Evolutionary conservation across 2,113 vertebrate species (phyloP), one percentile per base, ranked within the genome.

Genomic region (Channa maculata): DNA sequence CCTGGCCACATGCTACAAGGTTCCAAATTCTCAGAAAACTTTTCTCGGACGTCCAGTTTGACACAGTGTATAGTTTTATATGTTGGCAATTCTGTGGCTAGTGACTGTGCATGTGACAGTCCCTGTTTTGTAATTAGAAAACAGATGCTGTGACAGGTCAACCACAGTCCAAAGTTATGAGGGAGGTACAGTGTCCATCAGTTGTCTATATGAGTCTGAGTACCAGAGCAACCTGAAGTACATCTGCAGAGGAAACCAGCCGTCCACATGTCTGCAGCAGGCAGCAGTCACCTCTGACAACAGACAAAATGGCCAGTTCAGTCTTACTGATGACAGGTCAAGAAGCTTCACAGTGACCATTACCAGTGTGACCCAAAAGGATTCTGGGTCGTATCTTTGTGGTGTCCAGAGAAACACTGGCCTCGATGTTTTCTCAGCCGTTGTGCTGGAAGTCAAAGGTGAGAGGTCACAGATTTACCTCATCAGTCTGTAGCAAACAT

Each of bases 381-480:
- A 86, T 41, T 44, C 71, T 44, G 84, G 84, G 15, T 34, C 1
- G 1, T 86, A 76, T 38, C 74, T 89, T n/a, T 85, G 79, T 71
- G 87, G 84, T 0, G 41, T 84, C 44, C 62, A 65, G 1, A 77
- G 36, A 65, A 54, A 45, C 54, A 41, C 34, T 6, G n/a, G 8
- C 48, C 52, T 61, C 15, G 79, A 87, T 71, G 39, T 36, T 70
- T 87, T 89, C 65, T 67, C 70, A 78, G 84, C 69, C 65, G 57
- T 65, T 8, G 34, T 81, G 5, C 68, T 89, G n/a, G n/a, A 81
- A 14, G 75, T 89, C 52, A 76, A 64, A 77, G 83, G 87, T 83
- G 8, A 83, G 50, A 54, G 6, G 24, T 24, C 24, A 24, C 24
- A 24, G 24, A 24, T 24, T 24, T 24, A 24, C 24, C 24, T 24